Evolutionary conservation across 2,797 vertebrate species (phyloP).

Genomic region (Agapornis canus): DNA sequence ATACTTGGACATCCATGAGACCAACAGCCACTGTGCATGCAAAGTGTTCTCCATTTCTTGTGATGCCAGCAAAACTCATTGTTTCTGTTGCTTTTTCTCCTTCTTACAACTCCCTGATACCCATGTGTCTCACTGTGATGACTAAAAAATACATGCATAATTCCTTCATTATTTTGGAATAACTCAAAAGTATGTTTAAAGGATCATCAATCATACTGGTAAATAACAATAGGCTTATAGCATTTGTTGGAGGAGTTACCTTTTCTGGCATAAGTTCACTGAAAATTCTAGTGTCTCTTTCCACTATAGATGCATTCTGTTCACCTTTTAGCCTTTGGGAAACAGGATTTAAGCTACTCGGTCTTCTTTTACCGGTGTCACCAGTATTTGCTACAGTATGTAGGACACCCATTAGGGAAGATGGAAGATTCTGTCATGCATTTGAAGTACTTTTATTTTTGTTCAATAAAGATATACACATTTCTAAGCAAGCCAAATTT

Average conservation of each 20-base stretch:
- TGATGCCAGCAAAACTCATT: not conserved
- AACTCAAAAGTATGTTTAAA: constrained; percentile 30
- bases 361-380: not conserved
- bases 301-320: not conserved
- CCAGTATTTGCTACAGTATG: not conserved
- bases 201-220: constrained; percentile 1
- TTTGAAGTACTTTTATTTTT: constrained; percentile 23
- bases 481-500: not conserved
- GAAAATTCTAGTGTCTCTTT: constrained; percentile 28
- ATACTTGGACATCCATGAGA: not conserved
- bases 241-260: constrained; percentile 20
- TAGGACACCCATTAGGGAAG: not conserved
- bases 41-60: not conserved
- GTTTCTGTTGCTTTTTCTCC: not conserved
- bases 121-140: not conserved
- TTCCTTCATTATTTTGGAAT: constrained; percentile 17
- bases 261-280: constrained; percentile 47
- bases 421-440: not conserved
- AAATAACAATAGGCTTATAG: constrained; percentile 30
- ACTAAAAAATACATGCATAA: not conserved
- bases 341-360: not conserved
- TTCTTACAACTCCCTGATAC: not conserved
- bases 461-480: not conserved
- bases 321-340: not conserved
- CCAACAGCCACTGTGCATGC: accelerated